phyloP scores from a whole-genome alignment of 2,113 vertebrate genomes.

The Crypturellus undulatus region DNA sequence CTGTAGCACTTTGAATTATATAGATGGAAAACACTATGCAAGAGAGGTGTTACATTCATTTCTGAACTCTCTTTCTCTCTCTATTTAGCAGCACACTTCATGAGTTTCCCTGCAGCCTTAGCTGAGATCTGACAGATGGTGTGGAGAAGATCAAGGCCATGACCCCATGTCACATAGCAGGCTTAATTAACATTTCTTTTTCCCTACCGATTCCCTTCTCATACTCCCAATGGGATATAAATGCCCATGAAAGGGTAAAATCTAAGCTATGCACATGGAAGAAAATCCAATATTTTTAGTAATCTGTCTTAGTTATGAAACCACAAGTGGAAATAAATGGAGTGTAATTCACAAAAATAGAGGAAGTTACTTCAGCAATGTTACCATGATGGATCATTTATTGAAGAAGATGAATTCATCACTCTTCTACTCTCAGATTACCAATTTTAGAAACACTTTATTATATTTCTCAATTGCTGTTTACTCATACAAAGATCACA shows the following conservation, averaged over 20 bases:
- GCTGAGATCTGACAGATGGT: not conserved
- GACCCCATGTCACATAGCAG: not conserved
- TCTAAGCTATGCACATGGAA: not conserved
- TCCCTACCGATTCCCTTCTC: not conserved
- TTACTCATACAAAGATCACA: not conserved
- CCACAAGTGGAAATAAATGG: not conserved
- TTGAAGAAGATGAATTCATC: not conserved
- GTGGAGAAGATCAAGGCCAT: not conserved
- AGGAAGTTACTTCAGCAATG: not conserved
- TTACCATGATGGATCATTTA: not conserved
- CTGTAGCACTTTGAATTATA: not conserved
- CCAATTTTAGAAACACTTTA: not conserved
- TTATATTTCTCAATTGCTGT: not conserved
- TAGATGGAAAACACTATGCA: not conserved
- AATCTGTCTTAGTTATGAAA: slow-evolving; percentile 5
- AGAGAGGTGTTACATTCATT: not conserved
- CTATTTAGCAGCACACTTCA: not conserved
- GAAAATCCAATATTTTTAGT: not conserved
- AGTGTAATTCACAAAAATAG: not conserved
- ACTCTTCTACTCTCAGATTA: not conserved
- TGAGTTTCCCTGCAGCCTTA: slow-evolving; percentile 11
- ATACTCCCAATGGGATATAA: not conserved
- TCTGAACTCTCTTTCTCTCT: not conserved
- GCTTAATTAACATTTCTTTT: slow-evolving; percentile 37
- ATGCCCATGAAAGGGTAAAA: slow-evolving; percentile 1